Evolutionary conservation across 1,140 invertebrate species (phyloP), one percentile per base, ranked within the genome.

Genomic region (Aphaenogaster rudis): DNA sequence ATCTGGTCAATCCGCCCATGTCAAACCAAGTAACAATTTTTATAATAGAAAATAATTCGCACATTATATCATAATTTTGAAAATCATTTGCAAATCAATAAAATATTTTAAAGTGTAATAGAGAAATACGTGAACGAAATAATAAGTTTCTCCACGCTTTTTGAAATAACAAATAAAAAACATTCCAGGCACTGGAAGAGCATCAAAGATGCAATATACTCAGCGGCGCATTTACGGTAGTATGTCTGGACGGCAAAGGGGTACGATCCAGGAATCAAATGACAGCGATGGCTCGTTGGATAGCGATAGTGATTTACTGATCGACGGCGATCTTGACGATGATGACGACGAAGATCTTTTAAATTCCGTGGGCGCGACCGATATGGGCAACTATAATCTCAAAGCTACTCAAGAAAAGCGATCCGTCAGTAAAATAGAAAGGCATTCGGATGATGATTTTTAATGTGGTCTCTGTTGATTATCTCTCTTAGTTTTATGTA

Each of bases 141-240:
- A 28, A 48, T 52, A 69, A 61, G 21, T 36, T 33, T 88, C 39
- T 57, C 15, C n/a, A 21, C 0, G 0, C n/a, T 45, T 57, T 45
- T n/a, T n/a, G 17, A 0, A 21, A 52, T 66, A 80, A 80, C 11
- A 74, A 81, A 86, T 71, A 54, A 61, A 79, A 52, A 45, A 64
- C 52, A 45, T 72, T 86, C 28, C 39, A 94, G 93, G 88, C 33
- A 63, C 91, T 17, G 93, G 90, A 36, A 94, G 93, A 90, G 85
- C 93, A 0, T 93, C 94, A 0, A 92, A 93, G 79, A 87, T 93
- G 7, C 94, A 95, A 69, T 86, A 94, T 15, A 86, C 92, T 0
- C 94, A 95, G 85, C 92, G 95, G 50, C 92, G 95, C 66, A 94
- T 96, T 64, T 96, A 96, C 85, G 96, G 96, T 15, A 96, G 95